These are phyloP conservation scores for Stegophylla sp. DNA, from an alignment of 2,888 invertebrate genomes.

Conservation along the genomic window DNA sequence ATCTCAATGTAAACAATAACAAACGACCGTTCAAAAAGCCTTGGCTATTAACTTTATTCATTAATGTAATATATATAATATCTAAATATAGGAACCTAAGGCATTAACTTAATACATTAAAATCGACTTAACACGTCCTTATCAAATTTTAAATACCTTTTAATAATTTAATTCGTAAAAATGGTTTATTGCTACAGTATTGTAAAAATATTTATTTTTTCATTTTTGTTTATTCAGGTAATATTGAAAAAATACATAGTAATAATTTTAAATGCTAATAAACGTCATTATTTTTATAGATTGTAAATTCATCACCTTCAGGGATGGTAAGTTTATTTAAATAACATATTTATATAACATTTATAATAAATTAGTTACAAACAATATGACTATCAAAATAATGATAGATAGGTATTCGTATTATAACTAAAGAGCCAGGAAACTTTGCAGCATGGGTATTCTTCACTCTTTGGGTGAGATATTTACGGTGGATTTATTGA, in stretches of 20 bases:
- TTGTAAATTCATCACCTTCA: background rate
- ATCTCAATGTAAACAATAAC: slow-evolving; percentile 12
- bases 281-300: background rate
- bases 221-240: background rate
- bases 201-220: background rate
- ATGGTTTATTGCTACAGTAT: background rate
- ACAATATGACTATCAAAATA: too few relatives aligned
- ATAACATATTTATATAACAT: too few relatives aligned
- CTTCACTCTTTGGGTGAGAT: too few relatives aligned
- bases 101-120: too few relatives aligned
- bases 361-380: too few relatives aligned
- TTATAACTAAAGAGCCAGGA: too few relatives aligned
- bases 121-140: too few relatives aligned
- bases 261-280: background rate
- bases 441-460: too few relatives aligned
- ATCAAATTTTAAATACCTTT: too few relatives aligned
- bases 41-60: background rate
- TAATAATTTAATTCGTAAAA: background rate
- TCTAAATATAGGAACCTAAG: background rate
- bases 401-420: too few relatives aligned
- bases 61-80: background rate
- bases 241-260: background rate
- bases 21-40: background rate
- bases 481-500: too few relatives aligned
- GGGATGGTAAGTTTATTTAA: background rate